Base-by-base conservation (phyloP, 1,140 invertebrate species). In the Atopsyche davidsoni region DNA sequence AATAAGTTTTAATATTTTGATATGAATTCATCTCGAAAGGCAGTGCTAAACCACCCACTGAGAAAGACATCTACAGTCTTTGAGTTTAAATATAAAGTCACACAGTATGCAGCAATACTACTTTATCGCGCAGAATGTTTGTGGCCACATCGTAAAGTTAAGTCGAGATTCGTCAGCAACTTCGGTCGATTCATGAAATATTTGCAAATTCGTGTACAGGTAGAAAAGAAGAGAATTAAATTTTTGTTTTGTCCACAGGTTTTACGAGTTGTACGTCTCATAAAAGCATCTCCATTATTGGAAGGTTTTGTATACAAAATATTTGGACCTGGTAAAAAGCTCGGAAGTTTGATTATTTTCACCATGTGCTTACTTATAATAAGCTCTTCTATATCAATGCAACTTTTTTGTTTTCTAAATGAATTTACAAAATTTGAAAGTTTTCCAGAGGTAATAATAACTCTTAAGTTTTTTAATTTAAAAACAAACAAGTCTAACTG, bases 241-340 rank as follows among this genome's bases (percentile, higher is more conserved):
- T 24, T 40, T 40, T 22, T 46, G 32, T 25, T 46, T 59, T 47
- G 55, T 42, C 69, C 71, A 28, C 65, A 93, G 89, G 94, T 98
- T 25, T 73, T 99, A 22, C 76, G 97, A 34, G 85, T 99, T 34
- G 91, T 98, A 4, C 77, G 97, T 40, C 73, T 99, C 0, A 98
- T 99, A 16, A 99, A 99, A 77, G 96, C 96, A 0, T 98, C 95
- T 0, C 97, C 97, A 11, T 86, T 99, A 78, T 71, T 99, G 36
- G 97, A 99, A 74, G 96, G 98, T 58, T 99, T 99, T 72, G 96
- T 98, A 3, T 98, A 97, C 66, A 99, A 99, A 76, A 99, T 99
- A 59, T 99, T 99, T 72, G 96, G 96, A 2, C 96, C 97, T 0
- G 96, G 96, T 19, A 99, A 98, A 70, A 99, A 99, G 73, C 71